These are phyloP conservation scores for Setipinna tenuifilis DNA, from an alignment of 2,797 vertebrate genomes.

Conservation along the genomic window DNA sequence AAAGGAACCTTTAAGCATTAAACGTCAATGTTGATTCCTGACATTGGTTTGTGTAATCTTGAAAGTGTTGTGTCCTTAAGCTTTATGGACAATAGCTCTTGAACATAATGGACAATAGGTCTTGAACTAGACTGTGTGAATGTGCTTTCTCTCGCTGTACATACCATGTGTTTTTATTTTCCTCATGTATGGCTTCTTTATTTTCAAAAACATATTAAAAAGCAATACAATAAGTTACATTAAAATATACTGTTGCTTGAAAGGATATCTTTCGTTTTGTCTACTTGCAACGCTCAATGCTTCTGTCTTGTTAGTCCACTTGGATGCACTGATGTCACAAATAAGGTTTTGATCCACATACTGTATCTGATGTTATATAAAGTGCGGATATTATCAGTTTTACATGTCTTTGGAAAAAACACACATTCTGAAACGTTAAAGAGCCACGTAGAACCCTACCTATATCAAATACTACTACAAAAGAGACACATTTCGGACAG, in stretches of 20 bases:
- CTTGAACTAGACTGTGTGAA: constrained; percentile 73
- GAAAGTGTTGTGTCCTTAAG: constrained; percentile 78
- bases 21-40: constrained; percentile 50
- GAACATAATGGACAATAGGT: constrained; percentile 71
- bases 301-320: background rate
- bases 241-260: constrained; percentile 77
- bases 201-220: constrained; percentile 82
- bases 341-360: background rate
- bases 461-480: background rate
- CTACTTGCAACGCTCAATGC: constrained; percentile 1
- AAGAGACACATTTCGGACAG: background rate
- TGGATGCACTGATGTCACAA: background rate
- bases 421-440: background rate
- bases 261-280: constrained; percentile 50
- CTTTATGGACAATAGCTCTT: constrained; percentile 53
- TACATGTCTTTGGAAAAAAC: background rate
- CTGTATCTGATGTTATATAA: background rate
- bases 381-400: background rate
- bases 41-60: constrained; percentile 77
- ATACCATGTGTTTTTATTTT: constrained; percentile 82
- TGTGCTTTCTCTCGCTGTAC: constrained; percentile 80
- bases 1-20: constrained; percentile 52
- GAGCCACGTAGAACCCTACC: too few relatives aligned
- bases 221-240: constrained; percentile 76
- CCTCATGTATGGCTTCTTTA: constrained; percentile 91